Evolutionary conservation across 2,797 vertebrate genomes (phyloP).

Genomic region (Craterocephalus amniculus): DNA sequence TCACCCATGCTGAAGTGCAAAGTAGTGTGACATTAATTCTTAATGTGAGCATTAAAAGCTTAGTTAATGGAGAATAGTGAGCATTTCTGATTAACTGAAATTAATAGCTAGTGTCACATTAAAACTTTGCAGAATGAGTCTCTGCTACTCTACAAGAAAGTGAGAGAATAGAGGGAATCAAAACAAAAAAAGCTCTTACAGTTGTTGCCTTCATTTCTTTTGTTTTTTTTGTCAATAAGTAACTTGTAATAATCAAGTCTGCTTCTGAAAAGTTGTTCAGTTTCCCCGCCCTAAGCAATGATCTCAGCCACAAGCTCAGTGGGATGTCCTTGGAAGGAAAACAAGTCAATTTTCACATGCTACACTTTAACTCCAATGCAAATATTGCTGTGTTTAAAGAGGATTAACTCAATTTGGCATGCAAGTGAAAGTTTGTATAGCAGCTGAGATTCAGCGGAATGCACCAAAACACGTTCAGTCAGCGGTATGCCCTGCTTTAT

Average conservation of each 20-base stretch:
- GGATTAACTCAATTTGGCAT: not conserved
- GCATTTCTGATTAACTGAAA: slow-evolving; percentile 75
- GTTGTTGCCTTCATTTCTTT: too few relatives aligned
- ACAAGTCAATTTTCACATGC: not conserved
- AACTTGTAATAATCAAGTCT: not conserved
- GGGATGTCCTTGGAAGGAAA: not conserved
- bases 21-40: slow-evolving; percentile 70
- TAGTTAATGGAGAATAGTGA: slow-evolving; percentile 72
- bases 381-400: slow-evolving; percentile 1
- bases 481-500: not conserved
- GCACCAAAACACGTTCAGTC: not conserved
- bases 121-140: slow-evolving; percentile 51
- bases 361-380: not conserved
- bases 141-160: slow-evolving; percentile 2
- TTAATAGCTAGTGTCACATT: slow-evolving; percentile 71
- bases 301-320: not conserved
- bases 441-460: not conserved
- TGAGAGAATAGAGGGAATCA: not conserved
- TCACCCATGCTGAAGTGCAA: slow-evolving; percentile 65
- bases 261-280: slow-evolving; percentile 1
- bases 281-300: not conserved
- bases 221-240: not conserved
- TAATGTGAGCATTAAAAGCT: slow-evolving; percentile 73
- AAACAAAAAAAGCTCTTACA: slow-evolving; percentile 12
- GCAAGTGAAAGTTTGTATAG: slow-evolving; percentile 1